A percentile compares a stretch with the other conserved stretches of the same genome.
Evolutionary conservation across 2,113 vertebrate species (phyloP).

Genomic region (Eclectus roratus): DNA sequence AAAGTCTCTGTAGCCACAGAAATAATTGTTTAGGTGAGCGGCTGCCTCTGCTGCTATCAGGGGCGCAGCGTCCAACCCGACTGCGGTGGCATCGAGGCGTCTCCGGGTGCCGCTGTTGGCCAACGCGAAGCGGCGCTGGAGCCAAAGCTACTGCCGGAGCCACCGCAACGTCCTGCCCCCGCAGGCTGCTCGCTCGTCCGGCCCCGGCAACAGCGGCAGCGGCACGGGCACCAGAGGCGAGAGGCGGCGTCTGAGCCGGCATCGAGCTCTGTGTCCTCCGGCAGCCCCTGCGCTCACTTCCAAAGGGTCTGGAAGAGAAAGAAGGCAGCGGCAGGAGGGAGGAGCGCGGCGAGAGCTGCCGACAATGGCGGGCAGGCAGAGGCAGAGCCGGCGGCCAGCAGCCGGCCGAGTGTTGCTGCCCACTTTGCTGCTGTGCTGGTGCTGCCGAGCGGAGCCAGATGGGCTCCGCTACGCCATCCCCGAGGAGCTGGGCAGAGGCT

Average conservation of each 20-base stretch:
- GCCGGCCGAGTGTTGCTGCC: too few species aligned
- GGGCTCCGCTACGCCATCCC: not conserved
- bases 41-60: too few species aligned
- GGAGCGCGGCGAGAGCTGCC: too few species aligned
- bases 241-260: too few species aligned
- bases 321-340: not conserved
- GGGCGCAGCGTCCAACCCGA: too few species aligned
- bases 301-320: too few species aligned
- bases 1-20: not conserved
- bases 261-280: too few species aligned
- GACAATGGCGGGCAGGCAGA: too few species aligned
- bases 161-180: not conserved
- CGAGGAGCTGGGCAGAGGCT: constrained; percentile 16
- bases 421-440: too few species aligned
- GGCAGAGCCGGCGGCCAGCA: too few species aligned
- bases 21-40: too few species aligned
- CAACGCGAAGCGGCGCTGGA: not conserved
- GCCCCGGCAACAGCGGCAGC: not conserved
- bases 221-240: not conserved
- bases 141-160: not conserved
- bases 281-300: accelerated
- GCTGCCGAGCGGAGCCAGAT: too few species aligned
- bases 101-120: not conserved
- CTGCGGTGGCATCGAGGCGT: not conserved
- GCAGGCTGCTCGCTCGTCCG: not conserved